Percentiles rank a stretch among this genome's conserved stretches.
Evolutionary conservation across 2,797 vertebrate genomes (phyloP).

Genomic region (Myripristis murdjan): DNA sequence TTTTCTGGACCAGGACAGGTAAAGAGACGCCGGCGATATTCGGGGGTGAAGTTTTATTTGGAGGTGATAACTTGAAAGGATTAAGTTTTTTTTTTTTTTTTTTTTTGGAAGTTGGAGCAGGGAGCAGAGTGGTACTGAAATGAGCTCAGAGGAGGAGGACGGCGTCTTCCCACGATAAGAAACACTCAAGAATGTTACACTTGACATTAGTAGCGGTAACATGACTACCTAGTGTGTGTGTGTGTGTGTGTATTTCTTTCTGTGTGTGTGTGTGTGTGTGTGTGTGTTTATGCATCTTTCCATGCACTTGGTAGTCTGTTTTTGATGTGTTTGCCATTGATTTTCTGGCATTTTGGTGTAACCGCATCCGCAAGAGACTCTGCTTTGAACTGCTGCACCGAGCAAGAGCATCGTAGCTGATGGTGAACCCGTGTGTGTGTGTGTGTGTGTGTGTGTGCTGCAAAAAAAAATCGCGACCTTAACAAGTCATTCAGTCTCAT

Average conservation of each 20-base stretch:
- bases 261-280: background rate
- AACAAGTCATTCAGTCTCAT: too few relatives aligned
- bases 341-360: background rate
- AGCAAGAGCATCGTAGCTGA: conserved; percentile 3
- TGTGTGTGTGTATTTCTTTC: too few relatives aligned
- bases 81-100: too few relatives aligned
- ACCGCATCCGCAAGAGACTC: background rate
- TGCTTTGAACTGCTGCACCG: background rate
- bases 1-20: conserved; percentile 72
- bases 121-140: conserved; percentile 36
- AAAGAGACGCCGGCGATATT: conserved; percentile 22
- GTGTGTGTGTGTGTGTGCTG: conserved; percentile 1
- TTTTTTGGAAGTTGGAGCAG: background rate
- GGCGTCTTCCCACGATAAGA: conserved; percentile 34
- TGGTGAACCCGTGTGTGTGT: background rate
- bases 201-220: conserved; percentile 27
- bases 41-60: background rate
- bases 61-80: too few relatives aligned
- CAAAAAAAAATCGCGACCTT: too few relatives aligned
- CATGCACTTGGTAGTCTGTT: too few relatives aligned
- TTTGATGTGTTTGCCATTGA: background rate
- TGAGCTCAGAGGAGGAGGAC: background rate
- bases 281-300: background rate
- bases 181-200: conserved; percentile 53
- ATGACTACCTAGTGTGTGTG: background rate